Percentiles rank a stretch among this genome's conserved stretches.
Evolutionary conservation across 1,140 invertebrate genomes (phyloP).

Genomic region (Leptinotarsa texana): DNA sequence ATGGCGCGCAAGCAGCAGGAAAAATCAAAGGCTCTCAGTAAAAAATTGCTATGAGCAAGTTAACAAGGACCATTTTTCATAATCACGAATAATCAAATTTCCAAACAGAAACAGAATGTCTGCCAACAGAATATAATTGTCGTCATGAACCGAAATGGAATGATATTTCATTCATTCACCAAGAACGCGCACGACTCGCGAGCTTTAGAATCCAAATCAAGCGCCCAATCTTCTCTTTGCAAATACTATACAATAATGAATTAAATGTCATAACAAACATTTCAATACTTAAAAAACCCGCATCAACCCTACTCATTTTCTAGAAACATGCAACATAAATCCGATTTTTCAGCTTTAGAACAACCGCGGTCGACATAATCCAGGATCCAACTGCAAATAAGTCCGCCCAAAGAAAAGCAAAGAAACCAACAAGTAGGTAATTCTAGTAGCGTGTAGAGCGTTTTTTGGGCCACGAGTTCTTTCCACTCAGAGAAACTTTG

Average conservation of each 20-base stretch:
- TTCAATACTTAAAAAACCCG: neutral
- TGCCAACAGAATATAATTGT: too few relatives aligned
- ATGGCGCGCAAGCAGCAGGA: too few relatives aligned
- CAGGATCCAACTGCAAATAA: neutral
- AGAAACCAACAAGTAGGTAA: constrained; percentile 6
- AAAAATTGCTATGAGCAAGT: too few relatives aligned
- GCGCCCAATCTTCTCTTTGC: neutral
- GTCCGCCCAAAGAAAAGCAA: neutral
- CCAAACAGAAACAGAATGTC: too few relatives aligned
- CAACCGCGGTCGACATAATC: neutral
- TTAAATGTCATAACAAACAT: neutral
- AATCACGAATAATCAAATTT: too few relatives aligned
- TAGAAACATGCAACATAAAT: neutral
- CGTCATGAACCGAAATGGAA: too few relatives aligned
- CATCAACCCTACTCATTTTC: neutral
- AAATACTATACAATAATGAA: neutral
- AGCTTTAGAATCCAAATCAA: too few relatives aligned
- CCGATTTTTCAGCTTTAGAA: neutral
- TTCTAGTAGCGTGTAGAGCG: neutral
- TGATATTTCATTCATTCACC: too few relatives aligned
- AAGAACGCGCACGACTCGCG: too few relatives aligned
- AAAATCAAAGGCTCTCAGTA: too few relatives aligned
- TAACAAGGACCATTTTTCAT: too few relatives aligned
- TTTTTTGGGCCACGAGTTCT: neutral
- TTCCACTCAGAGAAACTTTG: neutral